phyloP scores from a whole-genome alignment of 2,113 vertebrate genomes.

The Ochotona curzoniae region DNA sequence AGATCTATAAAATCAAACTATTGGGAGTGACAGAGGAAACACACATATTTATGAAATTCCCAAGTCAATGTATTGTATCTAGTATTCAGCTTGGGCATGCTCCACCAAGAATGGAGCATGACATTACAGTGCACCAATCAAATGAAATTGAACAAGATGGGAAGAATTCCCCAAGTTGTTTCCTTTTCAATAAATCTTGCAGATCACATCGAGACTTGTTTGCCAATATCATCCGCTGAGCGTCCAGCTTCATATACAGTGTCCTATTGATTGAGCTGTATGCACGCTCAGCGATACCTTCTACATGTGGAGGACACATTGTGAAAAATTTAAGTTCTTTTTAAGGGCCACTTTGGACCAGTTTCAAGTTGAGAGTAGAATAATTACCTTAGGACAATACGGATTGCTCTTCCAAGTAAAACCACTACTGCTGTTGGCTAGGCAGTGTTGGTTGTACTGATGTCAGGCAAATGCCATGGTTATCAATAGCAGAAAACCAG shows the following conservation, averaged over 20 bases:
- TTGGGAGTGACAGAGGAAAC: not conserved
- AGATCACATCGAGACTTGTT: not conserved
- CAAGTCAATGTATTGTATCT: not conserved
- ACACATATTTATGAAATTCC: not conserved
- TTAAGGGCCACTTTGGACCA: no score
- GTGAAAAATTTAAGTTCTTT: no score
- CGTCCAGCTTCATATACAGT: not conserved
- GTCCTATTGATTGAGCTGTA: no score
- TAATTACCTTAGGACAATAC: no score
- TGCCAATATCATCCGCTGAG: not conserved
- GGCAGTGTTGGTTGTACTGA: not conserved
- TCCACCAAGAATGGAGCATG: not conserved
- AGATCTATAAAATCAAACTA: not conserved
- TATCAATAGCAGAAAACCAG: not conserved
- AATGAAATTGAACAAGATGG: no score
- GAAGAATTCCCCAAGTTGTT: no score
- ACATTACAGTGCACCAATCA: not conserved
- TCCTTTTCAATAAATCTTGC: not conserved
- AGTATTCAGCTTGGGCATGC: not conserved
- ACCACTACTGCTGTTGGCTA: not conserved
- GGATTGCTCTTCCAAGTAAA: no score
- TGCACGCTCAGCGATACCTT: no score
- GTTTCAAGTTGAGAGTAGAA: no score
- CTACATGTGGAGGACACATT: no score
- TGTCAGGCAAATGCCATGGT: not conserved